These are phyloP conservation scores for Sarcophaga subvicina DNA, from an alignment of 2,888 invertebrate species.

Conservation along the genomic window DNA sequence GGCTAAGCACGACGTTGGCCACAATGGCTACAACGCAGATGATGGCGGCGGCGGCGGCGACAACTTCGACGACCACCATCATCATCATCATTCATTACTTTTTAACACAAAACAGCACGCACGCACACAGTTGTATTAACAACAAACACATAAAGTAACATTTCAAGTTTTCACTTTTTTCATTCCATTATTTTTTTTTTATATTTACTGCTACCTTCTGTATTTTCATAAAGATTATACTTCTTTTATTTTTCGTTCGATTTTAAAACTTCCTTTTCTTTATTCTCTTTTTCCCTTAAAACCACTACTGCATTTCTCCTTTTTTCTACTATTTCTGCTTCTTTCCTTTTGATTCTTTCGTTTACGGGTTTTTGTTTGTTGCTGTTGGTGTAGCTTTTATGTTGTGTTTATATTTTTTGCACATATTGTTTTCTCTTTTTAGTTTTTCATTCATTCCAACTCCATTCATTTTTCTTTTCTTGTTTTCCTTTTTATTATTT, in stretches of 20 bases:
- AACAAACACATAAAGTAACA: conserved; percentile 69
- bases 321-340: conserved; percentile 8
- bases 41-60: conserved; percentile 14
- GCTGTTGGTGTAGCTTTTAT: conserved; percentile 42
- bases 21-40: conserved; percentile 33
- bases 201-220: conserved; percentile 3
- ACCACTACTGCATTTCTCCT: background rate
- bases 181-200: conserved; percentile 64
- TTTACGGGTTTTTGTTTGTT: conserved; percentile 42
- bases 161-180: conserved; percentile 76
- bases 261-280: conserved; percentile 38
- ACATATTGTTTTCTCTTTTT: conserved; percentile 40
- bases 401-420: conserved; percentile 49
- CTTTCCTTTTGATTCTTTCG: conserved; percentile 18
- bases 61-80: conserved; percentile 48
- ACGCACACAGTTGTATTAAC: conserved; percentile 50
- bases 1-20: conserved; percentile 50
- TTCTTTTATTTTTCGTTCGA: conserved; percentile 12
- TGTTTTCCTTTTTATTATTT: conserved; percentile 41
- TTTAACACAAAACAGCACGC: conserved; percentile 67
- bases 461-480: conserved; percentile 33
- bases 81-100: conserved; percentile 36
- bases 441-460: conserved; percentile 25
- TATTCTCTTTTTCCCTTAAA: background rate
- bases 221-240: conserved; percentile 12